phyloP scores from a whole-genome alignment of 2,888 invertebrate genomes.

The Amblyjoppa fuscipennis region DNA sequence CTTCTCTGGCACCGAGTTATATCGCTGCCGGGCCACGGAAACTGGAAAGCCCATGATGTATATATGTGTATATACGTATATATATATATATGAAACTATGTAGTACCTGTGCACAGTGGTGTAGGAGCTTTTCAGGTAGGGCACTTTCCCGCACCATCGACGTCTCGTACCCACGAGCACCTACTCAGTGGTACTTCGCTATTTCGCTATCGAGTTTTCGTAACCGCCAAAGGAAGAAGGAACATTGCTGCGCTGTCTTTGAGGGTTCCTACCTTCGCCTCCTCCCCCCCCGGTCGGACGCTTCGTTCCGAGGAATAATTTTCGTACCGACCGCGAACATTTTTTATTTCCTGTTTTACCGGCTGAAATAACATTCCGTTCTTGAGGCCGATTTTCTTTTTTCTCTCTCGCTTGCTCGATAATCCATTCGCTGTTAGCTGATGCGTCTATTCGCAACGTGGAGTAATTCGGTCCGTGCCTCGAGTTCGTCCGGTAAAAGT shows the following conservation, averaged over 20 bases:
- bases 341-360: neutral
- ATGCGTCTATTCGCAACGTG: neutral
- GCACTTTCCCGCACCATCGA: slow-evolving; percentile 66
- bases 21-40: slow-evolving; percentile 56
- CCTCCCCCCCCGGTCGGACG: neutral
- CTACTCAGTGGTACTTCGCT: slow-evolving; percentile 66
- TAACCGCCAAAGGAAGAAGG: slow-evolving; percentile 65
- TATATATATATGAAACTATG: slow-evolving; percentile 16
- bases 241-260: neutral
- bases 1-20: slow-evolving; percentile 59
- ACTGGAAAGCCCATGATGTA: slow-evolving; percentile 22
- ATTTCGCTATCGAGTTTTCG: slow-evolving; percentile 67
- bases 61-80: slow-evolving; percentile 34
- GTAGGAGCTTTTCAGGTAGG: slow-evolving; percentile 64
- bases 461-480: neutral
- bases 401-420: neutral
- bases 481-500: slow-evolving; percentile 37
- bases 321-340: neutral
- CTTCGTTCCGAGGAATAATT: neutral
- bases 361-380: neutral
- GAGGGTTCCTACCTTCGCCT: slow-evolving; percentile 24
- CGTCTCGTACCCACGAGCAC: slow-evolving; percentile 64
- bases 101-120: slow-evolving; percentile 49
- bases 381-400: too few relatives aligned
- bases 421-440: neutral